Base-by-base conservation (phyloP, 1,140 invertebrate genomes). In the Steinernema feltiae region DNA sequence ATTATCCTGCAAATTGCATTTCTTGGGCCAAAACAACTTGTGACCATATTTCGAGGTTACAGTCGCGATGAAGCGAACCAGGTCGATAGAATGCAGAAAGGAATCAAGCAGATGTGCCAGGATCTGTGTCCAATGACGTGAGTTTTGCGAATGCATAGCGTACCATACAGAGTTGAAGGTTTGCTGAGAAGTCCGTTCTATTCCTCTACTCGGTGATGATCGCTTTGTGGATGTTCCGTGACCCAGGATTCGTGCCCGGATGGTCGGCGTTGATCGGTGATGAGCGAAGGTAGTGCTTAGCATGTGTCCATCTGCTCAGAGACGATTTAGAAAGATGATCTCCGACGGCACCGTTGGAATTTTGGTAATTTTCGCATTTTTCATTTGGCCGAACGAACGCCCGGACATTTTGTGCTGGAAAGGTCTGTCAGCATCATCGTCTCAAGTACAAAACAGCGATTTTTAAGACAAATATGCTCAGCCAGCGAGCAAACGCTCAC, bases 161-260 rank as follows among this genome's bases (percentile, higher is more conserved):
- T 73, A 48, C 27, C 12, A 18, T 32, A 32, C n/a, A 7, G 7
- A 21, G n/a, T 7, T 71, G 70, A n/a, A 79, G 78, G 31, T 81
- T 80, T 48, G 80, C 79, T 12, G 80, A 81, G 46, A 79, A 72
- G 21, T 77, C 72, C n/a, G 79, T 80, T 17, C 69, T 82, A 1
- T 30, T 70, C 15, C 69, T 81, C 27, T 79, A 81, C 46, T 17
- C 70, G 0, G 24, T 74, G 7, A 48, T 75, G 17, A 78, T 81
- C 48, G 3, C 41, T 12, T 46, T 73, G 1, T 81, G 80, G 80
- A 72, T 81, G 35, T 80, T 75, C n/a, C 70, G 78, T 30, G 75
- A 81, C 63, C 80, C 80, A 3, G 76, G 78, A 53, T 77, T 81
- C 18, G 75, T 81, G 32, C 76, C 70, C 17, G 80, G 80, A 73